phyloP scores from a whole-genome alignment of 2,888 invertebrate genomes.

The Anodontia alba region DNA sequence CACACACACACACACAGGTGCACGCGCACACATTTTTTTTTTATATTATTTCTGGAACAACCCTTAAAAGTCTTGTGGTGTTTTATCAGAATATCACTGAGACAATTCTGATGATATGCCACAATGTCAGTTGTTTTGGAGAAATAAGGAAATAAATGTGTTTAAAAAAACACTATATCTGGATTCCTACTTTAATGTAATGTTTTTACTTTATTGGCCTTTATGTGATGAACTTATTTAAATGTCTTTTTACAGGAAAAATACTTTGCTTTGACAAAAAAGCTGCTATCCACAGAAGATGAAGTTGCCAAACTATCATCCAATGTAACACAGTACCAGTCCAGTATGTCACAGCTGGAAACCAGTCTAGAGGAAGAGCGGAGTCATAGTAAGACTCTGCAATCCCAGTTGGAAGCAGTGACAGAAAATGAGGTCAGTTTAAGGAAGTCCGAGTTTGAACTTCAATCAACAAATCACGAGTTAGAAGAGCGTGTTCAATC shows the following conservation, averaged over 20 bases:
- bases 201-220: no score
- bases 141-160: no score
- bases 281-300: constrained; percentile 50
- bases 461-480: constrained; percentile 36
- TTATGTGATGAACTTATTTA: no score
- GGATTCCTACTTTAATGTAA: no score
- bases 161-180: no score
- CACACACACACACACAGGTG: no score
- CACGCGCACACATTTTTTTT: no score
- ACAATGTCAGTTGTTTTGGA: no score
- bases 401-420: constrained; percentile 39
- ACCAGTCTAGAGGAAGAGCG: constrained; percentile 23
- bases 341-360: constrained; percentile 24
- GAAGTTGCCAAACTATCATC: constrained; percentile 57
- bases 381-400: neutral
- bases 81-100: no score
- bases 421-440: constrained; percentile 34
- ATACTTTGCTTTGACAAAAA: constrained; percentile 53
- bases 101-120: no score
- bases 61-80: no score
- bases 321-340: constrained; percentile 27
- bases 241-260: constrained; percentile 51
- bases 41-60: no score
- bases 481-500: constrained; percentile 35
- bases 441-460: constrained; percentile 36